These are phyloP conservation scores for Ectemnius lituratus DNA, from an alignment of 2,888 invertebrate species.

Conservation along the genomic window DNA sequence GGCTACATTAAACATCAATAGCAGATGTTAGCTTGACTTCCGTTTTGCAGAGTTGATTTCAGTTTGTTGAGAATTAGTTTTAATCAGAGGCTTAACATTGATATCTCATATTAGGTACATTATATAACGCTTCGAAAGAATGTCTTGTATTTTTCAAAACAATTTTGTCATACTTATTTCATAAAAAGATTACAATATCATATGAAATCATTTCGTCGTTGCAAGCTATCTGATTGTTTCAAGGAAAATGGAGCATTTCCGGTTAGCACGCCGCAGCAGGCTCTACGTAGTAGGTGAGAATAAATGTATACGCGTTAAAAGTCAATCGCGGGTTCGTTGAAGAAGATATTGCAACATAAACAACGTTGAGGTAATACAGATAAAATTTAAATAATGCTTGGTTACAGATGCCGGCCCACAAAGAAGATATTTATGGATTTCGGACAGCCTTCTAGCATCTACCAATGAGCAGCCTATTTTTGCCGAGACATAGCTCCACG, in stretches of 20 bases:
- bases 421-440: constrained; percentile 65
- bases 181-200: too few species aligned
- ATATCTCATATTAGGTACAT: too few species aligned
- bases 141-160: too few species aligned
- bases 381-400: constrained; percentile 63
- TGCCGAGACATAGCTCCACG: constrained; percentile 47
- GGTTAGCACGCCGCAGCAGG: constrained; percentile 61
- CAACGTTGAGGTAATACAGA: constrained; percentile 54
- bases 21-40: too few species aligned
- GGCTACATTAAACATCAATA: constrained; percentile 26
- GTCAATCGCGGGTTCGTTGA: constrained; percentile 38
- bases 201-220: not conserved
- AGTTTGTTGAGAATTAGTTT: too few species aligned
- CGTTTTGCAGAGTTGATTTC: too few species aligned
- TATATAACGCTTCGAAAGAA: too few species aligned
- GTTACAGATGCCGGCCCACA: constrained; percentile 69
- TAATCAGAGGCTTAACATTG: too few species aligned
- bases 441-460: constrained; percentile 53
- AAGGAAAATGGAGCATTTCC: constrained; percentile 54
- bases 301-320: constrained; percentile 47
- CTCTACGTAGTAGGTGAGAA: constrained; percentile 70
- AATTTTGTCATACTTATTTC: too few species aligned
- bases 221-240: constrained; percentile 32
- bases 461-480: constrained; percentile 41
- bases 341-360: constrained; percentile 57